phyloP scores from a whole-genome alignment of 2,888 invertebrate genomes.

The Rugalucina vietnamica region DNA sequence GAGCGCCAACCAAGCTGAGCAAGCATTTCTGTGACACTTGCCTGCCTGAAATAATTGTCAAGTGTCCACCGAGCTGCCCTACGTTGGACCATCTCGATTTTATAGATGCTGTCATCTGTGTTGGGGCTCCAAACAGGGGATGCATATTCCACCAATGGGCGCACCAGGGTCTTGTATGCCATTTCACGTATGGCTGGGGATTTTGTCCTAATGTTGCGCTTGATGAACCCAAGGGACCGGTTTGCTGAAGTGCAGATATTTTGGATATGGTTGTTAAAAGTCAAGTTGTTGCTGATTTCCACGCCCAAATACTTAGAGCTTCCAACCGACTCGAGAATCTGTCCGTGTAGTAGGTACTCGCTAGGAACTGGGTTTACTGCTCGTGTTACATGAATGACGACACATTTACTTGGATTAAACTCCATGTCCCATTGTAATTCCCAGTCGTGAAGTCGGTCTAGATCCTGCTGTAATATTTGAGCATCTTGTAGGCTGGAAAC shows the following conservation, averaged over 20 bases:
- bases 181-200: neutral
- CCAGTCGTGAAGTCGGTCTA: neutral
- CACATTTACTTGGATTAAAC: slow-evolving; percentile 19
- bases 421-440: slow-evolving; percentile 3
- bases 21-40: slow-evolving; percentile 3
- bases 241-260: slow-evolving; percentile 11
- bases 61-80: neutral
- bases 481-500: neutral
- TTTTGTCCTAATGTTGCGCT: slow-evolving; percentile 12
- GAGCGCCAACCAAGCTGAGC: slow-evolving; percentile 5
- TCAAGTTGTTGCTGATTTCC: slow-evolving; percentile 6
- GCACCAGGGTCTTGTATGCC: slow-evolving; percentile 9
- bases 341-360: slow-evolving; percentile 2
- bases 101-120: neutral
- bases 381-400: slow-evolving; percentile 10
- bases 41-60: neutral
- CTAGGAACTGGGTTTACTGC: neutral
- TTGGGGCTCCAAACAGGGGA: slow-evolving; percentile 17
- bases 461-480: neutral
- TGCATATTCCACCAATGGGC: slow-evolving; percentile 15
- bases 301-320: neutral
- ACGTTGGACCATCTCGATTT: slow-evolving; percentile 17
- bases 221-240: slow-evolving; percentile 20
- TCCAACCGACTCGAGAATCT: neutral
- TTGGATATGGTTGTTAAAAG: slow-evolving; percentile 13